A percentile compares a stretch with the other conserved stretches of the same genome.
Conservation (phyloP, 2,797 vertebrate species). For the Rhinophrynus dorsalis region DNA sequence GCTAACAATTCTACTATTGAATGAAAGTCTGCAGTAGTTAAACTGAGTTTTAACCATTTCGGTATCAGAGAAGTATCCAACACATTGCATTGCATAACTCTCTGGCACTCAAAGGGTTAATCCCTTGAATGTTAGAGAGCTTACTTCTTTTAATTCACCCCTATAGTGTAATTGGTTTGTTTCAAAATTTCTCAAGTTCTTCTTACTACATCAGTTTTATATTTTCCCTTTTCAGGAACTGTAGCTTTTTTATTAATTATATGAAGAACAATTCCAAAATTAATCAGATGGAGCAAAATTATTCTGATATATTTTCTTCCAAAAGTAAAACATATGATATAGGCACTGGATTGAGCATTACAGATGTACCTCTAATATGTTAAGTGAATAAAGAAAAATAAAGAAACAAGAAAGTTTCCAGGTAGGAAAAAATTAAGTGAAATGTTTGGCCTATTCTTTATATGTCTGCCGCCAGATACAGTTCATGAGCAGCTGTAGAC, state of each 20-base stretch:
- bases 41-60: too few species aligned
- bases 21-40: too few species aligned
- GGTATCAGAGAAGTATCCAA: too few species aligned
- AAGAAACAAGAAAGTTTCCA: slow-evolving; percentile 31
- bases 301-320: slow-evolving; percentile 1
- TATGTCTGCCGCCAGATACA: slow-evolving; percentile 31
- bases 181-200: background rate
- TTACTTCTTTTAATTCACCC: too few species aligned
- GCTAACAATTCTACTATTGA: too few species aligned
- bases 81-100: too few species aligned
- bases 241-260: background rate
- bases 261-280: background rate
- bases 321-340: slow-evolving; percentile 25
- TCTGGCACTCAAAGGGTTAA: too few species aligned
- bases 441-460: slow-evolving; percentile 40
- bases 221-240: too few species aligned
- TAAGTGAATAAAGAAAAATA: slow-evolving; percentile 21
- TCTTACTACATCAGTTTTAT: too few species aligned
- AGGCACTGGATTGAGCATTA: background rate
- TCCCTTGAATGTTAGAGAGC: too few species aligned
- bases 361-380: slow-evolving; percentile 12
- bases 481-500: slow-evolving; percentile 44
- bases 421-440: slow-evolving; percentile 47
- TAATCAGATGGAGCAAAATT: background rate
- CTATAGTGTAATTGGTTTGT: background rate